Evolutionary conservation across 2,113 vertebrate genomes (phyloP), one percentile per base, ranked within the genome.

Genomic region (Bubo scandiacus): DNA sequence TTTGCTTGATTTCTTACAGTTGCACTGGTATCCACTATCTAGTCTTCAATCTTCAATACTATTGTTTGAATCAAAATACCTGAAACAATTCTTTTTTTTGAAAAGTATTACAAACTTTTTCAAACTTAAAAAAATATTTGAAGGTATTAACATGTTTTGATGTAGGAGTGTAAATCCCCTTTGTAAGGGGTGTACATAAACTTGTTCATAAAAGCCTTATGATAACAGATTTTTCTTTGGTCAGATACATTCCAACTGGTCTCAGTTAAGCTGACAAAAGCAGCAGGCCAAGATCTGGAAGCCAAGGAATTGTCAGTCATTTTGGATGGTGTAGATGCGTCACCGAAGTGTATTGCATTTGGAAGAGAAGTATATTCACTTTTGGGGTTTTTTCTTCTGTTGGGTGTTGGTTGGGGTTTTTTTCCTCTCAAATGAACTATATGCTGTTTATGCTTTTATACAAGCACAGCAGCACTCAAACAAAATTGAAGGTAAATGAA

Each of bases 231-330:
- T 71, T 95, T 85, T 95, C n/a, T 61, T 91, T 96, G 42, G 26
- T 59, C 96, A 99, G 99, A 98, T 91, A 34, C 55, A 10, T 99
- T 98, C 98, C 99, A 99, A 72, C 97, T 99, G 92, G 98, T 98
- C 45, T 98, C 98, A 4, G 83, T 99, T 45, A 98, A 98, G 85
- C 97, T 99, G 77, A 97, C 99, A 13, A 99, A 98, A 97, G 97
- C 96, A 16, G 81, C 98, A 38, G 98, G 98, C 55, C 99, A 99
- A 91, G 97, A 99, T 90, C 62, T 98, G 95, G 98, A 99, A 88
- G 97, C 96, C 63, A 96, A 59, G 40, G 98, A 99, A 20, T 3
- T 98, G 7, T 98, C 98, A 10, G 95, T 98, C n/a, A 96, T 99
- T 93, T 97, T 99, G 81, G 92, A 90, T 42, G 97, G 97, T 34